Evolutionary conservation across 2,888 invertebrate species (phyloP), one percentile per base, ranked within the genome.

Genomic region (Agrochola macilenta): DNA sequence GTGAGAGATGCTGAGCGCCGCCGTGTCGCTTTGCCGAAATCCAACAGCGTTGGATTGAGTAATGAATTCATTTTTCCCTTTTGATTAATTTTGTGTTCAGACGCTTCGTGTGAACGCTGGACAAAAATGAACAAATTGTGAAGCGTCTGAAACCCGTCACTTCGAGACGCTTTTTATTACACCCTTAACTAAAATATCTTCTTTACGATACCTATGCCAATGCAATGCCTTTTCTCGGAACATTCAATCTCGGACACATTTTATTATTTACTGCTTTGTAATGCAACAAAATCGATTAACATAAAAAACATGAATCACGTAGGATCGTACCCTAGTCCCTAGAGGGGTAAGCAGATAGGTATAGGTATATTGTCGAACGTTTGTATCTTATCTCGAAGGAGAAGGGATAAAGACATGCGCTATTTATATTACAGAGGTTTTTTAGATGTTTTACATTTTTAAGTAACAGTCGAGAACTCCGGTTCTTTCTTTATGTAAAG

Each of bases 281-380:
- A 57, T 46, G 26, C 17, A n/a, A 65, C 17, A 60, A 39, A 49
- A 65, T 60, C 65, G 58, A 64, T 76, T 49, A 49, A 3, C 49
- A 76, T 58, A 49, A 58, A n/a, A 43, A 26, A 57, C 49, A 60
- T 76, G n/a, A 66, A 76, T 66, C 65, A 60, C 52, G 39, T n/a
- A 23, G 35, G 7, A 46, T 39, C 39, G 7, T 52, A 20, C 39
- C 35, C 30, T 74, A n/a, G 39, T 52, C 76, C 20, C 65, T 9
- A n/a, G 74, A 54, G 74, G 8, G 11, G 17, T 43, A n/a, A 11
- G 20, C 30, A 52, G 49, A 26, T 46, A 35, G 11, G 39, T 26
- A 61, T 23, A 7, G 17, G 30, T 30, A 30, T 30, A 30, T n/a
- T n/a, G n/a, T 35, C 11, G 74, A 64, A 30, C 49, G 20, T 49